Evolutionary conservation across 2,888 invertebrate genomes (phyloP).

Genomic region (Epinotia brunnichana): DNA sequence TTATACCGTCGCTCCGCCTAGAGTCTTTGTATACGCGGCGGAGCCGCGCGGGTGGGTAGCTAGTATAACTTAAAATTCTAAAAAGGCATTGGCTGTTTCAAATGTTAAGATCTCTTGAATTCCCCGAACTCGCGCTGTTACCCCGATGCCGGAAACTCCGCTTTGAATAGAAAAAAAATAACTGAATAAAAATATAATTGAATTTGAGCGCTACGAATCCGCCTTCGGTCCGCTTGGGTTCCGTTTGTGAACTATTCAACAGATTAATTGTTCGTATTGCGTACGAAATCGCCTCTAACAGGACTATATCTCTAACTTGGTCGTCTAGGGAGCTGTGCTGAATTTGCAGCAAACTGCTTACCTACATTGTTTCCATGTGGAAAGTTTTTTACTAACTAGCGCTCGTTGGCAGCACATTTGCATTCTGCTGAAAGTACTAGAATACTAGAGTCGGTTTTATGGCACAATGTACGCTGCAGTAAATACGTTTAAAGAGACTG

Average conservation of each 20-base stretch:
- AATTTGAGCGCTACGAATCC: constrained; percentile 2
- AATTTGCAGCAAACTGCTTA: constrained; percentile 17
- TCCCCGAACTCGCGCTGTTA: not conserved
- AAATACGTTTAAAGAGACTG: constrained; percentile 43
- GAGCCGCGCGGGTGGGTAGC: too few relatives aligned
- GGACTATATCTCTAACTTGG: constrained; percentile 20
- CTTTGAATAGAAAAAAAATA: constrained; percentile 7
- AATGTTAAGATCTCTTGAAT: not conserved
- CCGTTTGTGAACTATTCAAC: constrained; percentile 16
- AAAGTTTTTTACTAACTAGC: constrained; percentile 16
- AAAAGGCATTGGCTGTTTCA: not conserved
- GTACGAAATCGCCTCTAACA: constrained; percentile 8
- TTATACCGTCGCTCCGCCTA: too few relatives aligned
- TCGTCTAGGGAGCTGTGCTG: constrained; percentile 19
- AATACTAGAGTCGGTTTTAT: constrained; percentile 24
- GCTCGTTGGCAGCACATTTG: constrained; percentile 17
- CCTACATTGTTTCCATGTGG: constrained; percentile 23
- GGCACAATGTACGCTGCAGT: constrained; percentile 27
- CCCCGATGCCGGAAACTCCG: not conserved
- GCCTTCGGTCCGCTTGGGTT: not conserved
- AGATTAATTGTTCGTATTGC: constrained; percentile 17
- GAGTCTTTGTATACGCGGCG: too few relatives aligned
- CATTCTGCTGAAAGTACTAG: constrained; percentile 15
- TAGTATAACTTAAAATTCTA: too few relatives aligned
- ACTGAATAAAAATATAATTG: constrained; percentile 23